phyloP scores from a whole-genome alignment of 2,797 vertebrate species.

The Trachops cirrhosus region DNA sequence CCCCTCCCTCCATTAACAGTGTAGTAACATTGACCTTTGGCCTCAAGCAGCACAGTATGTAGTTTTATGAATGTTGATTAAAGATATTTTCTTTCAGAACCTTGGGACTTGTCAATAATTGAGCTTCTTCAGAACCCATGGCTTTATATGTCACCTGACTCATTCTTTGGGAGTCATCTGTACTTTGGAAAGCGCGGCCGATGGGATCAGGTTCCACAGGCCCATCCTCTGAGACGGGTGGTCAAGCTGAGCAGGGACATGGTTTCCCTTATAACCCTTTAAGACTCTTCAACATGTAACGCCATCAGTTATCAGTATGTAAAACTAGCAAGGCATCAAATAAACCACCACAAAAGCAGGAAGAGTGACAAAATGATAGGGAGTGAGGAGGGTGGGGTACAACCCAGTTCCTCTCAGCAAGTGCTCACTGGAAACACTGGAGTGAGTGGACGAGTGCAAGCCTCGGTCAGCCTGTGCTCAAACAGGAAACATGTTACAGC shows the following conservation, averaged over 20 bases:
- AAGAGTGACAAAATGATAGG: neutral
- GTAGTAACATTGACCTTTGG: slow-evolving; percentile 20
- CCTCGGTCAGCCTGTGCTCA: neutral
- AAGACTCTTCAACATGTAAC: neutral
- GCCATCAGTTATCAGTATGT: neutral
- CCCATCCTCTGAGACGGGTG: neutral
- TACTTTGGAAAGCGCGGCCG: neutral
- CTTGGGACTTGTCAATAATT: neutral
- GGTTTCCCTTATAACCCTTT: neutral
- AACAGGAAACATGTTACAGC: neutral
- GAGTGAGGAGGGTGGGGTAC: neutral
- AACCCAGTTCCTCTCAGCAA: neutral
- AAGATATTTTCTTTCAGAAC: neutral
- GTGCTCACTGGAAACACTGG: neutral
- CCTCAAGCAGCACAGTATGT: slow-evolving; percentile 51
- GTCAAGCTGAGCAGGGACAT: neutral
- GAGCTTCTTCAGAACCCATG: neutral
- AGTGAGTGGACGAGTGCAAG: neutral
- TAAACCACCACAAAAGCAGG: neutral
- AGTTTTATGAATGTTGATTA: neutral
- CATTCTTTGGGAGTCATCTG: slow-evolving; percentile 14
- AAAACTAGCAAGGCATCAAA: neutral
- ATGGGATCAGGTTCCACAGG: neutral
- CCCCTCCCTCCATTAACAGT: neutral
- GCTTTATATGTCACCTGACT: neutral